Base-by-base conservation (phyloP, 2,797 vertebrate genomes). In the Fringilla coelebs region DNA sequence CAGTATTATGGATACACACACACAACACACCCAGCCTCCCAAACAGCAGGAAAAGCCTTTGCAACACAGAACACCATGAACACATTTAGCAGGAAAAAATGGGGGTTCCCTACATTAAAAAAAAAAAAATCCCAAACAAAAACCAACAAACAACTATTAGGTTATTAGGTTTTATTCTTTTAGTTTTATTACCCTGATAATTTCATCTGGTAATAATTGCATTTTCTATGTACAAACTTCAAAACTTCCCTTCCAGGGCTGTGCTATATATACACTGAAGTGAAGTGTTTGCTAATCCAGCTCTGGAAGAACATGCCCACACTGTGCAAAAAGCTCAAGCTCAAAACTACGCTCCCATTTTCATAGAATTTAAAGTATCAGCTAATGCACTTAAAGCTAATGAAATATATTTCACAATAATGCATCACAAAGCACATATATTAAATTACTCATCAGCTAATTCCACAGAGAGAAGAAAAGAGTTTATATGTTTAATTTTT, bases 391-490 rank as follows among this genome's bases (percentile, higher is more conserved):
- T 88, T 78, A 68, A 61, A 84, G 62, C 58, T 86, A 80, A 88
- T 71, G 62, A 93, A 90, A 83, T 83, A 36, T 41, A 86, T 85
- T 88, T 88, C 91, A 88, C 45, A 85, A 76, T 76, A 93, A 91
- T 3, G 55, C 62, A 77, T 63, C 63, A 68, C 72, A 91, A 93
- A 62, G 36, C 51, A 68, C 20, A 40, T 45, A 60, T 29, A 55
- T 81, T 80, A 72, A 89, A 92, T 85, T 93, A 88, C 85, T 88
- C 91, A 92, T 55, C 85, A 88, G 76, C 60, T 93, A 86, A 93
- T 86, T 88, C 89, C 77, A 88, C 43, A 32, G 82, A 88, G 83
- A 82, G 49, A 88, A 88, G 58, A 60, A 89, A 83, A 78, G 7
- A 83, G 62, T 78, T 92, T 76, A 29, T 28, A 65, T 29, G 41